Base-by-base conservation (phyloP, 2,113 vertebrate genomes). In the Salvelinus alpinus region DNA sequence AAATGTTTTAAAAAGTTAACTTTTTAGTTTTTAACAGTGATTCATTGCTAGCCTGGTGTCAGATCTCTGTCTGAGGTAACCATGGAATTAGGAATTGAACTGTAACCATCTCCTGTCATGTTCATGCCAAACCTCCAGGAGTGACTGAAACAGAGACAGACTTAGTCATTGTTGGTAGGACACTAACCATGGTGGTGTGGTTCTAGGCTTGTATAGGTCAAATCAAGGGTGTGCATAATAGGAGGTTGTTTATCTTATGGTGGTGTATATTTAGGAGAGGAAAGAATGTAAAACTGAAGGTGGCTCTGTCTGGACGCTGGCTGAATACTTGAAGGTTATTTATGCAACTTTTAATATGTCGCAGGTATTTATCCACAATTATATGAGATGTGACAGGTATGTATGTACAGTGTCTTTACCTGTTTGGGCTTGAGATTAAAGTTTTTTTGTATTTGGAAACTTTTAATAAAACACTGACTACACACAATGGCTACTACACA, bases 371-470 rank as follows among this genome's bases (percentile, higher is more conserved):
- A 81, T 78, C 69, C 73, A 18, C 25, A 66, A 27, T 12, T 66
- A 44, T 76, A 71, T 48, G 74, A 64, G 20, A 74, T 79, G 69
- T 82, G 65, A 81, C 60, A n/a, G 57, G n/a, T 87, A 80, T 89
- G 73, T 80, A 82, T 71, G 83, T 54, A 83, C 66, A 48, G 12
- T 70, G 4, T 54, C 51, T 72, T 74, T 22, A 22, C 44, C 62
- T 73, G 84, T 80, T 84, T 81, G 68, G 47, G 11, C 69, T 82
- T 51, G 2, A 44, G 38, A 44, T 9, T 75, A 75, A 76, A 25
- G 67, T 86, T 92, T 91, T 92, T 93, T 91, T 92, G 71, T 91
- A 91, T 88, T 80, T 82, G 74, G 66, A 83, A 79, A 77, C 73
- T 84, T 88, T 88, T 86, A 92, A 88, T 92, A 91, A 94, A 93